Evolutionary conservation across 2,113 vertebrate species (phyloP), one percentile per base, ranked within the genome.

Genomic region (Bubo scandiacus): DNA sequence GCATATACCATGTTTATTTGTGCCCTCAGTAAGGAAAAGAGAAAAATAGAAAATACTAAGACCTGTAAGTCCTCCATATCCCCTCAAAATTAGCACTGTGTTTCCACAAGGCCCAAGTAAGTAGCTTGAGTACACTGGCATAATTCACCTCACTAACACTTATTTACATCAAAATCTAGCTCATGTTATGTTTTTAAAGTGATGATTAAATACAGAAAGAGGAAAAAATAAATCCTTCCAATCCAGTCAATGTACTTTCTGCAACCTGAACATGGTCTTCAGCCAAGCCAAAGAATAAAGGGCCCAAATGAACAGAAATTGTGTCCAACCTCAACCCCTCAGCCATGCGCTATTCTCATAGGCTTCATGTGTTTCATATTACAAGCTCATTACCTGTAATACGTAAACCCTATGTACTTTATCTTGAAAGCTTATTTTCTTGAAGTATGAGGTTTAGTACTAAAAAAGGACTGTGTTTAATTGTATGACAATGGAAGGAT

Each of bases 391-490:
- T 15, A 81, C 91, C 91, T 88, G 86, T 10, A 22, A 32, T 14
- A 18, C 12, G 4, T 2, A 75, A 94, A 59, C 51, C 38, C 27
- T 16, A 21, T 16, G 10, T 15, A 12, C 78, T 59, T 75, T 57
- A 51, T 81, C 66, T 47, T 42, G 63, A 94, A 95, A 96, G 87
- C 70, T 62, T 65, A 40, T 91, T 96, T 92, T 91, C 81, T 14
- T 86, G 6, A 83, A 87, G 61, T 54, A 63, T 23, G 72, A 86
- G 66, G 54, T 70, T 93, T 51, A 74, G 40, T 7, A 29, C 79
- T 55, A 63, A 94, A 95, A 86, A 88, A 36, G 55, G 71, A 6
- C 36, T 73, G 38, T 57, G 73, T 87, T 97, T 97, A 97, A 97
- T 97, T 97, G 90, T 54, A 72, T 14, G 32, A 88, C 91, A 95